phyloP scores from a whole-genome alignment of 2,113 vertebrate genomes.

The Helogale parvula region DNA sequence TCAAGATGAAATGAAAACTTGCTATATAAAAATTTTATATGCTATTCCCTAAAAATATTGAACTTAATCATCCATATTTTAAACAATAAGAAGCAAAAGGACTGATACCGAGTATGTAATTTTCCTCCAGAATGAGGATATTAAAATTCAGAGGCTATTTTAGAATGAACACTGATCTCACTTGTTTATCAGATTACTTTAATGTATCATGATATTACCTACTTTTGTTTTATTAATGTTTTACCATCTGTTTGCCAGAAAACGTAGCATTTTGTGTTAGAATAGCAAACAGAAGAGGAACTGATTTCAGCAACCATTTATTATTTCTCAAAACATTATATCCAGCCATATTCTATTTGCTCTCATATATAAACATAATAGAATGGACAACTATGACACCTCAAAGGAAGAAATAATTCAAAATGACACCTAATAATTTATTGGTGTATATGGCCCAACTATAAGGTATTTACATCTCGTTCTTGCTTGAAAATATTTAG shows the following conservation, averaged over 20 bases:
- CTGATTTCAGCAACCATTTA: conserved; percentile 49
- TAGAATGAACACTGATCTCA: background rate
- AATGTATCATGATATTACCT: background rate
- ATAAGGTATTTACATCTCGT: background rate
- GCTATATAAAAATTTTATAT: background rate
- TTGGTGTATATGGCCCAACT: background rate
- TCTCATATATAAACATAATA: conserved; percentile 46
- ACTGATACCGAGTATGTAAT: background rate
- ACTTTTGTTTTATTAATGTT: conserved; percentile 48
- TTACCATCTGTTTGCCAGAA: conserved; percentile 41
- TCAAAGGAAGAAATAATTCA: conserved; percentile 48
- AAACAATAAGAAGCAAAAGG: conserved; percentile 8
- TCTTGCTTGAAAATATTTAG: background rate
- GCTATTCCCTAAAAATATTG: background rate
- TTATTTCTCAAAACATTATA: conserved; percentile 58
- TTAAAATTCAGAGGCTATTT: conserved; percentile 13
- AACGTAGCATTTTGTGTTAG: conserved; percentile 56
- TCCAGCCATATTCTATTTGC: conserved; percentile 62
- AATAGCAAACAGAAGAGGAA: conserved; percentile 65
- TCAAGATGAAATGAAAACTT: background rate
- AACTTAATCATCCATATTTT: background rate
- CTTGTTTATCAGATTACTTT: background rate
- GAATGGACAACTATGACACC: conserved; percentile 40
- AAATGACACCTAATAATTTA: conserved; percentile 37
- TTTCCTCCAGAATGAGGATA: background rate